A percentile compares a stretch with the other conserved stretches of the same genome.
Conservation (phyloP, 2,888 invertebrate genomes). For the Trichogramma evanescens region DNA sequence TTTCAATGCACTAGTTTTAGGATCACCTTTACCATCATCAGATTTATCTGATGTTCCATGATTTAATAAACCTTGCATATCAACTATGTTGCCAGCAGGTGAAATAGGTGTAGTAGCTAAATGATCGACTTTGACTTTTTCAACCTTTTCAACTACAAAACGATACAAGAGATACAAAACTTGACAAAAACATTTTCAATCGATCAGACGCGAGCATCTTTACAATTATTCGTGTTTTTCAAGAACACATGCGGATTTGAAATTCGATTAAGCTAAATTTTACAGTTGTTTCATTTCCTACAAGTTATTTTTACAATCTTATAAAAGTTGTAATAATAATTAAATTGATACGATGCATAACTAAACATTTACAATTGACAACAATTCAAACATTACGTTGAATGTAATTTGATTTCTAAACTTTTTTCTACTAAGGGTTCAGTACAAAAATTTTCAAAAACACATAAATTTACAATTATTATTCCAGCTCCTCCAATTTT, state of each 20-base stretch:
- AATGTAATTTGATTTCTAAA: too few species aligned
- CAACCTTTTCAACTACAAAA: conserved; percentile 33
- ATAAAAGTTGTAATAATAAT: not conserved
- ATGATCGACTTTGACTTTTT: conserved; percentile 34
- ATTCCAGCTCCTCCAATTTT: not conserved
- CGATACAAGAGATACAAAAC: not conserved
- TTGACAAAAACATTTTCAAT: not conserved
- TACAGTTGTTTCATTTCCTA: not conserved
- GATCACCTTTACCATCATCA: conserved; percentile 34
- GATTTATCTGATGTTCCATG: conserved; percentile 35
- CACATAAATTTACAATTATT: not conserved
- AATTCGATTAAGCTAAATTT: conserved; percentile 1
- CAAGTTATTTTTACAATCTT: not conserved
- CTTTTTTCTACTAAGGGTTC: too few species aligned
- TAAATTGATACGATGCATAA: not conserved
- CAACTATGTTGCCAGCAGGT: conserved; percentile 54
- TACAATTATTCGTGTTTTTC: not conserved
- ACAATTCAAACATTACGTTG: not conserved
- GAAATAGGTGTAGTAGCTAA: conserved; percentile 53
- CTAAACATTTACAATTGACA: conserved; percentile 1
- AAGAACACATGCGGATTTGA: not conserved
- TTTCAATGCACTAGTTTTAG: conserved; percentile 22
- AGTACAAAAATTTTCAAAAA: too few species aligned
- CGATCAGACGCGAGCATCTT: not conserved
- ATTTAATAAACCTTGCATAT: conserved; percentile 59